phyloP scores from a whole-genome alignment of 2,888 invertebrate species.

The Lymantria monacha region DNA sequence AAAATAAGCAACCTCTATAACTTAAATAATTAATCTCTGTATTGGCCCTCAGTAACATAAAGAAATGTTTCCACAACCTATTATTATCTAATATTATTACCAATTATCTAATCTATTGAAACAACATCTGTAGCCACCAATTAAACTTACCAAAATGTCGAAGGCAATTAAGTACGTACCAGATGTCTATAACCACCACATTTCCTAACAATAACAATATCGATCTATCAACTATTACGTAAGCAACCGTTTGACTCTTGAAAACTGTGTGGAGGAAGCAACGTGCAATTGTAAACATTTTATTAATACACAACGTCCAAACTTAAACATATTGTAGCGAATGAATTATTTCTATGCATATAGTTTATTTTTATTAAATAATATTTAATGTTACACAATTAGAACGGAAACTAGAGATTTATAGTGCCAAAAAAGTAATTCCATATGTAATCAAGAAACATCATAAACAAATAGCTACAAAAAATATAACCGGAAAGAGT shows the following conservation, averaged over 20 bases:
- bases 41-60: too few relatives aligned
- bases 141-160: conserved; percentile 15
- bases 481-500: conserved; percentile 5
- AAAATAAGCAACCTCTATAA: too few relatives aligned
- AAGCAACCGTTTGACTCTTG: conserved; percentile 32
- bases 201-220: conserved; percentile 41
- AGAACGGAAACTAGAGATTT: conserved; percentile 17
- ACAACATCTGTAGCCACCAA: conserved; percentile 16
- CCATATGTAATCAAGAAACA: not conserved
- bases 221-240: conserved; percentile 39
- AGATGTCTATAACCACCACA: conserved; percentile 26
- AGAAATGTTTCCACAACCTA: too few relatives aligned
- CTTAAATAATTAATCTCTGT: too few relatives aligned
- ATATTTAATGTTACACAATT: conserved; percentile 16
- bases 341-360: conserved; percentile 19
- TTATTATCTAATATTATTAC: too few relatives aligned
- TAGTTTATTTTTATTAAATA: conserved; percentile 20
- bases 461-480: conserved; percentile 14
- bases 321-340: conserved; percentile 19
- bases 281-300: conserved; percentile 41
- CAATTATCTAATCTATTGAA: conserved; percentile 12
- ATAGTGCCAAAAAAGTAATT: conserved; percentile 5
- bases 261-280: conserved; percentile 41
- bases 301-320: conserved; percentile 28
- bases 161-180: conserved; percentile 21